Conservation (phyloP, 2,113 vertebrate species). For the Microtus ochrogaster region DNA sequence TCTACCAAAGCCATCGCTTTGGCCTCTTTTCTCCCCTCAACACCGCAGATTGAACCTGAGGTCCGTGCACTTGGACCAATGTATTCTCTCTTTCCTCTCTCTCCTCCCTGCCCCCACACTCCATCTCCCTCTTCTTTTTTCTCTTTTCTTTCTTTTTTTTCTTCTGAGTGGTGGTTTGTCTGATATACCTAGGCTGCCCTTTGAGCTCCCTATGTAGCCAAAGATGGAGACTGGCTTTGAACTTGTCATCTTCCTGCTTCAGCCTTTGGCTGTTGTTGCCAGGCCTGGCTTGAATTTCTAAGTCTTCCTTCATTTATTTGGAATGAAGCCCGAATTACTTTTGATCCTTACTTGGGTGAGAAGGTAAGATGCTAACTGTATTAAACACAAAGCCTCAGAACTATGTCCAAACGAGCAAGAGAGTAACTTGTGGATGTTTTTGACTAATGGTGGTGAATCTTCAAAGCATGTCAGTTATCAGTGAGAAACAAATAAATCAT, state of each 20-base stretch:
- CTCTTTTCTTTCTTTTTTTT: neutral
- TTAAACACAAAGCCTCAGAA: neutral
- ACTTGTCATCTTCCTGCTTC: neutral
- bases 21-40: neutral
- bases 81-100: neutral
- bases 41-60: neutral
- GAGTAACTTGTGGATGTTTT: neutral
- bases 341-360: neutral
- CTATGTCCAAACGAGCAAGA: neutral
- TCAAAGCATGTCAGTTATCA: neutral
- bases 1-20: neutral
- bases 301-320: neutral
- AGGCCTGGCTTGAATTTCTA: neutral
- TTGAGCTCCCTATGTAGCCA: neutral
- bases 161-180: neutral
- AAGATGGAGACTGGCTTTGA: neutral
- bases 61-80: too few species aligned
- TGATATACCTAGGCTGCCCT: neutral
- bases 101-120: neutral
- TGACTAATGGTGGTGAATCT: neutral
- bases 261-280: too few species aligned
- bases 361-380: neutral
- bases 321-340: neutral
- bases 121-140: too few species aligned
- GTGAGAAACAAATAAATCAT: neutral